Base-by-base conservation (phyloP, 2,888 invertebrate species). In the Drepana falcataria region DNA sequence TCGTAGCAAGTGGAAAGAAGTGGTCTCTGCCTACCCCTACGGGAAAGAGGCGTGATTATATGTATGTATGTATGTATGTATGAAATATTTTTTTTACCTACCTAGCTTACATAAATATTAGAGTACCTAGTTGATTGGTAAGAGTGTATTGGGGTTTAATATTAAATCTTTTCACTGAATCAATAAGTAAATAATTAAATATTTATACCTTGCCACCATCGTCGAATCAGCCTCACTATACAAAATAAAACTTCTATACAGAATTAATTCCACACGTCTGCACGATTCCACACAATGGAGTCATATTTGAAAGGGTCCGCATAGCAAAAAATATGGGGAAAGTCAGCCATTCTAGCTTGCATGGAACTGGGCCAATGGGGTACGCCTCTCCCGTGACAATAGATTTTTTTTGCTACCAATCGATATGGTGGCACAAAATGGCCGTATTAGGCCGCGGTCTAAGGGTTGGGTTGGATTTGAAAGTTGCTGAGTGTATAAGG, bases 301-400 rank as follows among this genome's bases (percentile, higher is more conserved):
- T 78, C 75, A 77, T 80, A 79, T 83, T 83, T 78, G 77, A 80
- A 83, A 82, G 75, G 83, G 78, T 65, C 71, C 58, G 60, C 51
- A 35, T 49, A 51, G 55, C 56, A 61, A 66, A 85, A 85, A 87
- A 87, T 83, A 76, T 75, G 75, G 87, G 85, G 85, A 89, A 87
- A 85, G 83, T 75, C 76, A 63, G 66, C 73, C 78, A 82, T 83
- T 82, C 80, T 83, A 75, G 78, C 79, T 81, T 87, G 88, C 87
- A 82, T 78, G 85, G 85, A 90, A 88, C 76, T 89, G 85, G 89
- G 87, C 90, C 90, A 90, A 90, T 90, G 73, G 88, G 83, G 77
- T 77, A 81, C 69, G 78, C 69, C 75, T 80, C 77, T 77, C 66
- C 73, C 67, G 61, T 65, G 65, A 85, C 87, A 85, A 87, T 85